These are phyloP conservation scores for Coregonus ussuriensis DNA, from an alignment of 2,797 vertebrate genomes.

Conservation along the genomic window DNA sequence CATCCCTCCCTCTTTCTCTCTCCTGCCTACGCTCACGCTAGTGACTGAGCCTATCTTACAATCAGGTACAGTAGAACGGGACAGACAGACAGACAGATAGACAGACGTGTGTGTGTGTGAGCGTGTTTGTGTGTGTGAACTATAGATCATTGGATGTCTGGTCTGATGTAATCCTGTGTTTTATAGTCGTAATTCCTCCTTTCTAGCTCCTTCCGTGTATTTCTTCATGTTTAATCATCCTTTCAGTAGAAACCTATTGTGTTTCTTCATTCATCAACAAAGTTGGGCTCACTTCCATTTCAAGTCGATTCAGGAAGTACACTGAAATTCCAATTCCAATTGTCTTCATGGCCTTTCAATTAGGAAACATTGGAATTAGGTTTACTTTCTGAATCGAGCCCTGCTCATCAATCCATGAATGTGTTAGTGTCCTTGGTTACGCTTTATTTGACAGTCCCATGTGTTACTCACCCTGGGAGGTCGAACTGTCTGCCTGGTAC, in stretches of 20 bases:
- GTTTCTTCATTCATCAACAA: background rate
- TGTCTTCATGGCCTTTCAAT: no score
- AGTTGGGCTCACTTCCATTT: background rate
- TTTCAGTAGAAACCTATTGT: background rate
- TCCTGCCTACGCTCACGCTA: conserved; percentile 76
- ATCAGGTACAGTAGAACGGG: conserved; percentile 95
- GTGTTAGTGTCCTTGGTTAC: conserved; percentile 7
- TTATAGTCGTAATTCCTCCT: conserved; percentile 7
- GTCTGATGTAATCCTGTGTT: background rate
- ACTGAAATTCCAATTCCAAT: no score
- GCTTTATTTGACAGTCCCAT: conserved; percentile 33
- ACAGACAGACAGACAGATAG: background rate
- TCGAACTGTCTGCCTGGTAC: background rate
- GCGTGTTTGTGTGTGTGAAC: no score
- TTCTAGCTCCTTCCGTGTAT: background rate
- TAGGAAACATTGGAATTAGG: no score
- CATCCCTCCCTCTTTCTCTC: conserved; percentile 10
- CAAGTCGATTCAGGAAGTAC: no score
- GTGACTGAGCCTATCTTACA: conserved; percentile 98
- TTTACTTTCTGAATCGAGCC: no score
- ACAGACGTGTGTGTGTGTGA: background rate
- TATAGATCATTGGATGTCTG: background rate
- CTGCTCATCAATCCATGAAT: no score
- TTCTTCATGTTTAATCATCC: background rate
- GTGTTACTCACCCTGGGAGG: background rate